Conservation (phyloP, 2,113 vertebrate genomes). For the Heterochromis multidens region DNA sequence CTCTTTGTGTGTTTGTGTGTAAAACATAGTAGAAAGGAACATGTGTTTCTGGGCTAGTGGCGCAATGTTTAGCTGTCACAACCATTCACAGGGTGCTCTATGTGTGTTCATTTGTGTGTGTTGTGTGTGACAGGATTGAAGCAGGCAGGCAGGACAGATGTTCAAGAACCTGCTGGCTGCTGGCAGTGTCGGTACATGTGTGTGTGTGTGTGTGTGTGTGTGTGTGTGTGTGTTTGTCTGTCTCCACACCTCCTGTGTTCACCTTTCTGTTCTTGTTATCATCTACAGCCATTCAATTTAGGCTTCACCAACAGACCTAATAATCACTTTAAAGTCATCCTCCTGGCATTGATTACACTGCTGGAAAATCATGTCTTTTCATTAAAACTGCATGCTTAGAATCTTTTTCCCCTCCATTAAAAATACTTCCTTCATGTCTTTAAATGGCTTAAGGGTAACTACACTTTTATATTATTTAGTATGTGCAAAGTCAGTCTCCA, state of each 20-base stretch:
- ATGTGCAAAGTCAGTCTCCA: not conserved
- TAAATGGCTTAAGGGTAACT: not conserved
- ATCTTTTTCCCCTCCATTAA: not conserved
- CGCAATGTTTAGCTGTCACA: constrained; percentile 45
- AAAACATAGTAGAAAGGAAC: constrained; percentile 14
- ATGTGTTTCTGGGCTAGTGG: constrained; percentile 50
- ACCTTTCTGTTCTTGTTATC: constrained; percentile 40
- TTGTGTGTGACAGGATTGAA: constrained; percentile 43
- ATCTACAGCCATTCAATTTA: not conserved
- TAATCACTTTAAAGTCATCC: not conserved
- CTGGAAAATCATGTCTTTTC: not conserved
- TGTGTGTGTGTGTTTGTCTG: not conserved
- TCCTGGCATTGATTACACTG: not conserved
- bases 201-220: not conserved
- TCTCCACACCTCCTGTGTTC: constrained; percentile 28
- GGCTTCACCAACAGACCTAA: not conserved
- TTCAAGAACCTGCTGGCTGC: constrained; percentile 52
- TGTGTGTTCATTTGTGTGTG: constrained; percentile 3
- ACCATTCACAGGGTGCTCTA: not conserved
- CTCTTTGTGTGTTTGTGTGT: constrained; percentile 12
- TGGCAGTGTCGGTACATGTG: not conserved
- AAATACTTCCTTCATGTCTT: not conserved
- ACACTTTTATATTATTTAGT: not conserved
- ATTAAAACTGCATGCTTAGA: not conserved
- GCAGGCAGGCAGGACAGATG: constrained; percentile 65